These are phyloP conservation scores for Hormaphis cornu DNA, from an alignment of 1,140 invertebrate species.

Conservation along the genomic window DNA sequence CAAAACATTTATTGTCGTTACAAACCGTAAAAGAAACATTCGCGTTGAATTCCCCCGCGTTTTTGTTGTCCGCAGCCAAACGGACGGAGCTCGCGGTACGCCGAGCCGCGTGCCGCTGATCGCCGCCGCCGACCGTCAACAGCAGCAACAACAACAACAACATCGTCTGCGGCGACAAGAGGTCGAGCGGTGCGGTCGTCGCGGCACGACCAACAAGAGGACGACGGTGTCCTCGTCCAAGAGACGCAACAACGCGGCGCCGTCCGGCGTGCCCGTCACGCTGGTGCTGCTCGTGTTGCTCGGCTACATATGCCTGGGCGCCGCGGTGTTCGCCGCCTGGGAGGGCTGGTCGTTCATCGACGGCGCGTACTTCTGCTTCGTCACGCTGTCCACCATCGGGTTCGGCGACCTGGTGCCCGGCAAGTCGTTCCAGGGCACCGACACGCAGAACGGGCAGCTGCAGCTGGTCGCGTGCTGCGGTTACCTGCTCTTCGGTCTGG, in stretches of 20 bases:
- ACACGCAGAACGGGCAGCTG: conserved; percentile 47
- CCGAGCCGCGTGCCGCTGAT: conserved; percentile 62
- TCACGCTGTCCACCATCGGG: conserved; percentile 76
- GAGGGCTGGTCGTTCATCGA: conserved; percentile 72
- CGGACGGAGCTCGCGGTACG: conserved; percentile 47
- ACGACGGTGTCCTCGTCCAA: too few relatives aligned
- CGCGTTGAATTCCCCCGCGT: neutral
- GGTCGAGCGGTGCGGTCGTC: neutral
- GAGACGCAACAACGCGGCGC: conserved; percentile 35
- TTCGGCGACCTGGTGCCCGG: conserved; percentile 72
- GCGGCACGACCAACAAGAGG: conserved; percentile 33
- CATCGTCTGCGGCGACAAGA: neutral
- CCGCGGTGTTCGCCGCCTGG: conserved; percentile 59
- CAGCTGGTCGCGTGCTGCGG: conserved; percentile 67
- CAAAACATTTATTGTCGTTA: neutral
- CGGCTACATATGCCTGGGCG: conserved; percentile 61
- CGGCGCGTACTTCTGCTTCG: conserved; percentile 79
- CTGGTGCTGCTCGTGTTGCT: conserved; percentile 59
- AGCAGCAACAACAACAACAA: neutral
- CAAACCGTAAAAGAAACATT: neutral
- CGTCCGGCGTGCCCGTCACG: conserved; percentile 57
- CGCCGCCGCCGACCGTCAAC: conserved; percentile 41
- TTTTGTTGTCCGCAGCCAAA: neutral
- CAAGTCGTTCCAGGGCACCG: conserved; percentile 47
- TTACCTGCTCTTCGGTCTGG: conserved; percentile 77